These are phyloP conservation scores for Hepsetus odoe DNA, from an alignment of 2,113 vertebrate species.

Conservation along the genomic window DNA sequence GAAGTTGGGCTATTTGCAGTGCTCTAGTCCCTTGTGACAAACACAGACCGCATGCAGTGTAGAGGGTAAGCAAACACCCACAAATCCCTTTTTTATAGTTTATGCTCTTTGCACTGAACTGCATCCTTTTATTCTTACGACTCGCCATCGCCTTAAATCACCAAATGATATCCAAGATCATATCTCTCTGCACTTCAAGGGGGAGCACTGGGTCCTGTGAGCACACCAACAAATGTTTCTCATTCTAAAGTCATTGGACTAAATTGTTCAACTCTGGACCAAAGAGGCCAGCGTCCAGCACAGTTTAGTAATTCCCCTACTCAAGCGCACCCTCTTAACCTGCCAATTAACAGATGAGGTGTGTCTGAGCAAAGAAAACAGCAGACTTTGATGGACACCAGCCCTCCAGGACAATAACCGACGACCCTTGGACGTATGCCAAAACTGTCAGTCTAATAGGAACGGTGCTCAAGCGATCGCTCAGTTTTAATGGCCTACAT, in stretches of 20 bases:
- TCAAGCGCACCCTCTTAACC: not conserved
- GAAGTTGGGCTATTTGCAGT: not conserved
- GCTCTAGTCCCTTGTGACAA: not conserved
- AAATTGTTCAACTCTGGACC: not conserved
- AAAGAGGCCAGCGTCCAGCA: not conserved
- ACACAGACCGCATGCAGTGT: not conserved
- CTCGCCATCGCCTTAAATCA: not conserved
- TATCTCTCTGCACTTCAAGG: not conserved
- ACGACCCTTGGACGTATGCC: too few species aligned
- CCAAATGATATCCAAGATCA: not conserved
- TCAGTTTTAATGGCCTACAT: too few species aligned
- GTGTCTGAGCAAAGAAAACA: too few species aligned
- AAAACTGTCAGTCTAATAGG: too few species aligned
- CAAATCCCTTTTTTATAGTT: conserved; percentile 22
- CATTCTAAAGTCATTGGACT: not conserved
- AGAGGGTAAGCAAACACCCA: not conserved
- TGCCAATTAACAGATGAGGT: not conserved
- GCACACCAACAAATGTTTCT: conserved; percentile 26
- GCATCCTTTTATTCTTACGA: conserved; percentile 21
- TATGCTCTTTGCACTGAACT: conserved; percentile 1
- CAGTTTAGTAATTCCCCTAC: not conserved
- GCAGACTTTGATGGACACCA: too few species aligned
- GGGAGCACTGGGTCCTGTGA: not conserved
- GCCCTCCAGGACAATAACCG: too few species aligned
- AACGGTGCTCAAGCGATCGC: too few species aligned